phyloP scores from a whole-genome alignment of 2,113 vertebrate species.

The Ploceus nigricollis region DNA sequence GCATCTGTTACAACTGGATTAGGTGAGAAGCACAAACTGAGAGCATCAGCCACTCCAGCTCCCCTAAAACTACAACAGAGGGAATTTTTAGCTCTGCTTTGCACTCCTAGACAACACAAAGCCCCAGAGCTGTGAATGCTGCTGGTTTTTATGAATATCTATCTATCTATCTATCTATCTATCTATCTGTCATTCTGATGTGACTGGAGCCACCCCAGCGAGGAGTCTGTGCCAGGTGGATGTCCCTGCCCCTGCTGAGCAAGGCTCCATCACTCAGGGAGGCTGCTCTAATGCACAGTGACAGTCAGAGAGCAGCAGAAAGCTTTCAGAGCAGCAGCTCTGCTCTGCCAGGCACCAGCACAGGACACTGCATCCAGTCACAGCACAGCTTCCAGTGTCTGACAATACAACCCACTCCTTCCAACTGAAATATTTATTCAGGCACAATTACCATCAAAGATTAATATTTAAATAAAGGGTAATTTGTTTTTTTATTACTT shows the following conservation, averaged over 20 bases:
- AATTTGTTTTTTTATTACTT: neutral
- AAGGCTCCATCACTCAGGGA: neutral
- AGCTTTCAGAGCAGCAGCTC: neutral
- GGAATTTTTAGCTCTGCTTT: neutral
- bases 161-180: accelerated
- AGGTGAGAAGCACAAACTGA: neutral
- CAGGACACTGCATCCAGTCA: neutral
- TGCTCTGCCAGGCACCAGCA: neutral
- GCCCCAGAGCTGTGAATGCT: neutral
- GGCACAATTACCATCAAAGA: neutral
- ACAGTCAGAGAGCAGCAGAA: neutral
- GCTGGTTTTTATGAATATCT: neutral
- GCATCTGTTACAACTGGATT: neutral
- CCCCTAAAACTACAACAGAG: neutral
- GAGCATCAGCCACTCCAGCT: neutral
- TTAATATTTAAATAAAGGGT: slow-evolving; percentile 21
- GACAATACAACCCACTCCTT: neutral
- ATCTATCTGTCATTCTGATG: neutral
- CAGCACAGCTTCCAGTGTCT: neutral
- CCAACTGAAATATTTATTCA: slow-evolving; percentile 22
- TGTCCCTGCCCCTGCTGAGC: neutral
- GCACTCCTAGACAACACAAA: neutral
- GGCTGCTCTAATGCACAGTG: neutral
- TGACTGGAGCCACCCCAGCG: neutral
- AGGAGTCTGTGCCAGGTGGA: neutral